Evolutionary conservation across 2,797 vertebrate genomes (phyloP).

Genomic region (Hemitrygon akajei): DNA sequence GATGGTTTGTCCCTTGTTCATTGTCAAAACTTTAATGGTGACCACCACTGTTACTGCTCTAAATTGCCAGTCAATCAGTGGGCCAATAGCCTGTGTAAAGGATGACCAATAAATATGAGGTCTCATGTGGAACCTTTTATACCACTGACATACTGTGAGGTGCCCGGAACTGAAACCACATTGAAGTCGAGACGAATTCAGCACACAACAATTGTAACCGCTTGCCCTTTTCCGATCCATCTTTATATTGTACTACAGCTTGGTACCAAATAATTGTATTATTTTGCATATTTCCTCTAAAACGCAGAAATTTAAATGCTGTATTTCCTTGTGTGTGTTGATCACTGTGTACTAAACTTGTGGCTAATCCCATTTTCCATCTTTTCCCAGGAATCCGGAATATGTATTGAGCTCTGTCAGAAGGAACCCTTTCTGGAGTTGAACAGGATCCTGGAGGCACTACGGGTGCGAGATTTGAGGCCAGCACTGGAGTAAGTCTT

Average conservation of each 20-base stretch:
- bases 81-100: no score
- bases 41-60: no score
- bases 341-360: neutral
- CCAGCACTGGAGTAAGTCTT: conserved; percentile 74
- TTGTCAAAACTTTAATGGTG: no score
- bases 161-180: no score
- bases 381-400: conserved; percentile 63
- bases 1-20: no score
- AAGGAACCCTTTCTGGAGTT: conserved; percentile 84
- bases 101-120: no score
- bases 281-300: neutral
- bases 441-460: conserved; percentile 79
- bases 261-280: neutral
- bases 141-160: no score
- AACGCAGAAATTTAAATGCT: neutral
- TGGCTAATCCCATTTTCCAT: neutral
- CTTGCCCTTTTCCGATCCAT: neutral
- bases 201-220: no score
- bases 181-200: no score
- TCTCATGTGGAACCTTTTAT: no score
- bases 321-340: neutral
- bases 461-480: conserved; percentile 76
- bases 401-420: conserved; percentile 81
- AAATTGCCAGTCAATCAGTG: no score
- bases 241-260: no score